A percentile compares a stretch with the other conserved stretches of the same genome.
Conservation (phyloP, 2,888 invertebrate genomes). For the Rhimphoctona megacephalus region DNA sequence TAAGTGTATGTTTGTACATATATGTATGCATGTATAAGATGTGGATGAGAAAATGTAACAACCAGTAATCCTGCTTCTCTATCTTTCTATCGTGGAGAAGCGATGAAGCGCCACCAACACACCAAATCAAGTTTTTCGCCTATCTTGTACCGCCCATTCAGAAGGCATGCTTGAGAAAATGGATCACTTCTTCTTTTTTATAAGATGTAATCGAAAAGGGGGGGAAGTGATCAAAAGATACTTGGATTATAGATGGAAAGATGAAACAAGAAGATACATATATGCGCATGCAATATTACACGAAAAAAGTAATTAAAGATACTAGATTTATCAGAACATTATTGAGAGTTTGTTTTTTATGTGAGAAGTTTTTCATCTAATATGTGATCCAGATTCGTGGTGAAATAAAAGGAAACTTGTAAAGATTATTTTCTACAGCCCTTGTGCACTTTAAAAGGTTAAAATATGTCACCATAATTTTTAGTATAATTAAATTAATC, state of each 20-base stretch:
- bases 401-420: neutral
- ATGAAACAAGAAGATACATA: neutral
- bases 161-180: conserved; percentile 39
- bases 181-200: conserved; percentile 38
- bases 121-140: conserved; percentile 26
- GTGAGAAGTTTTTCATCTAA: neutral
- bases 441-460: neutral
- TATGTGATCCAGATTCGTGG: neutral
- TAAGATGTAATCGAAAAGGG: conserved; percentile 34
- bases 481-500: neutral
- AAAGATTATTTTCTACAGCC: neutral
- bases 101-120: conserved; percentile 48
- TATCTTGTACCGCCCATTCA: conserved; percentile 25
- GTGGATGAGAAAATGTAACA: conserved; percentile 65
- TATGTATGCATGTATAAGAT: conserved; percentile 14
- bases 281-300: neutral
- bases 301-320: conserved; percentile 24
- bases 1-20: conserved; percentile 6
- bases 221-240: conserved; percentile 53
- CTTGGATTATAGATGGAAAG: conserved; percentile 49
- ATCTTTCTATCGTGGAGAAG: conserved; percentile 51
- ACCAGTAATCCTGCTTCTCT: conserved; percentile 49
- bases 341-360: neutral
- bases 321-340: neutral
- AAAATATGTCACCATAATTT: neutral